These are phyloP conservation scores for Sebastes variabilis DNA, from an alignment of 2,797 vertebrate genomes.

Conservation along the genomic window DNA sequence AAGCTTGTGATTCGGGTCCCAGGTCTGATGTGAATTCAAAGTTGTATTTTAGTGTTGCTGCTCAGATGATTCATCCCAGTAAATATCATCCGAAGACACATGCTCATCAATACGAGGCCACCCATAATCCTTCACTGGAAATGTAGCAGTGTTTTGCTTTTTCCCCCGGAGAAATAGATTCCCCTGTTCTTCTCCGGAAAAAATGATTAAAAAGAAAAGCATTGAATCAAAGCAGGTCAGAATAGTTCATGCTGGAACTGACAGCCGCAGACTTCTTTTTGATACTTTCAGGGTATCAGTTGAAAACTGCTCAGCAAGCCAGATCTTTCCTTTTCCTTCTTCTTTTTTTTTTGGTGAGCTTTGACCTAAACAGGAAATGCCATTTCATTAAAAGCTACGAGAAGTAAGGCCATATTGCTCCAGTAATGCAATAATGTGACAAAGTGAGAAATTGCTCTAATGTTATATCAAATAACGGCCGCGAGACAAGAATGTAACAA, in stretches of 20 bases:
- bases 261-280: conserved; percentile 12
- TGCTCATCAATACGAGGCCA: background rate
- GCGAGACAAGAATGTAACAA: conserved; percentile 7
- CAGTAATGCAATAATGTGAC: conserved; percentile 32
- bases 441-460: conserved; percentile 40
- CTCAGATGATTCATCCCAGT: background rate
- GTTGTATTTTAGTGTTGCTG: background rate
- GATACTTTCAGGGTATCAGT: conserved; percentile 14
- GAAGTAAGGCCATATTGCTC: conserved; percentile 24
- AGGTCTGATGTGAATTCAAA: conserved; percentile 2
- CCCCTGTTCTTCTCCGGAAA: background rate
- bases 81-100: conserved; percentile 17
- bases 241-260: conserved; percentile 19
- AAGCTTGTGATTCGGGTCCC: background rate
- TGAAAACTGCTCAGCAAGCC: conserved; percentile 12
- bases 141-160: conserved; percentile 5
- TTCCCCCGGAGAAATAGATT: background rate
- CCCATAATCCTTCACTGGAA: conserved; percentile 23
- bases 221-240: conserved; percentile 22
- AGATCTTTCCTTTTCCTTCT: background rate
- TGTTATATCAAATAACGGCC: conserved; percentile 15
- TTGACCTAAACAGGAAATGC: conserved; percentile 37
- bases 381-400: conserved; percentile 42
- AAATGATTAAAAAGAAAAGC: conserved; percentile 25
- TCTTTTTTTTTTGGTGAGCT: background rate